Base-by-base conservation (phyloP, 2,113 vertebrate species). In the Oxygymnocypris stewartii region DNA sequence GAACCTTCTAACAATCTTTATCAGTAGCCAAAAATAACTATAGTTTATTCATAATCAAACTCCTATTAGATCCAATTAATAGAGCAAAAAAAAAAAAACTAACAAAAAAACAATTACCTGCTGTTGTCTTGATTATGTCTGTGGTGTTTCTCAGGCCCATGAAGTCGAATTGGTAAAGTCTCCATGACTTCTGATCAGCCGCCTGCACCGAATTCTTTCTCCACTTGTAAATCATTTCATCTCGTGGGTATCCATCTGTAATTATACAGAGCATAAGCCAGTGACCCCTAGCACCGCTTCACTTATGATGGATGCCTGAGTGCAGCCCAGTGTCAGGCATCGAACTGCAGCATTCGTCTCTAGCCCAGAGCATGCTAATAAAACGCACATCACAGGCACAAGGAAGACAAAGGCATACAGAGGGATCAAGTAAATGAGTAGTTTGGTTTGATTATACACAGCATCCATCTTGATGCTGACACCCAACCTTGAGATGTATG, bases 191-290 rank as follows among this genome's bases (percentile, higher is more conserved):
- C 91, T 98, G 97, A 91, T 99, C 97, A 2, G 97, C 94, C 14
- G 97, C 96, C 90, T 97, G 96, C 79, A 99, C 97, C 0, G 98
- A 99, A 88, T 98, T 98, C 94, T 96, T 98, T 86, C 96, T 96
- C 98, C 98, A 99, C 91, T 96, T 96, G 91, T 99, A 99, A 91
- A 98, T 92, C 96, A 99, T 97, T 94, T 99, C 98, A 88, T 99
- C 97, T 92, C 94, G 96, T 16, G 98, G 97, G 89, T 99, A 99
- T 90, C 98, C 98, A 91, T 99, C 98, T 99, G 94, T 87, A 96
- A 96, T 93, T 86, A 92, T 20, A 94, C 82, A 91, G 84, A 93
- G 89, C 85, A 88, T 40, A 82, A 81, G 75, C 79, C 85, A 84
- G 73, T 88, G 82, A 88, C 90, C 91, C 88, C 82, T n/a, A 87